Conservation (phyloP, 2,113 vertebrate species). For the Myiopsitta monachus region DNA sequence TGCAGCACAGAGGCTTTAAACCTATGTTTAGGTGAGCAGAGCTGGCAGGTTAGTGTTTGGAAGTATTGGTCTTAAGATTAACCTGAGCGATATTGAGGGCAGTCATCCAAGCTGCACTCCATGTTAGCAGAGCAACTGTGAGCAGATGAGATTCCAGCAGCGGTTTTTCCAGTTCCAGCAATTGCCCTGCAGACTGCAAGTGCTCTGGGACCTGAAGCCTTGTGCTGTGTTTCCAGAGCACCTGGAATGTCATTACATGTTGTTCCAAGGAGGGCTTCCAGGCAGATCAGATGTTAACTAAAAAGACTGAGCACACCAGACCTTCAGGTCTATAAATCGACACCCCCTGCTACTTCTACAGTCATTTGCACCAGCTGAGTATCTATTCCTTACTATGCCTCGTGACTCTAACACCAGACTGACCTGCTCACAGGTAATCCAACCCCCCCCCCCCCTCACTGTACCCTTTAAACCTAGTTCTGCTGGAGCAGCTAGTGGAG, state of each 20-base stretch:
- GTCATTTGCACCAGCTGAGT: background rate
- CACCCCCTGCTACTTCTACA: background rate
- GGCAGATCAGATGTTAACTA: background rate
- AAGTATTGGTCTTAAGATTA: background rate
- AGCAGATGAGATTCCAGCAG: background rate
- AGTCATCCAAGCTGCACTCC: background rate
- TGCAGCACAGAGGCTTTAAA: background rate
- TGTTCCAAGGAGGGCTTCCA: background rate
- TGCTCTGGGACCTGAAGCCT: background rate
- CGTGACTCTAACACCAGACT: background rate
- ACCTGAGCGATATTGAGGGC: background rate
- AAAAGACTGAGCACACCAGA: background rate
- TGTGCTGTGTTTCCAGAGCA: background rate
- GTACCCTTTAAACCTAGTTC: background rate
- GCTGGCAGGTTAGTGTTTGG: background rate
- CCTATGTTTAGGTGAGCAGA: background rate
- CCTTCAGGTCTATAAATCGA: background rate
- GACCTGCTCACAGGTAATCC: background rate
- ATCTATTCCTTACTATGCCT: background rate
- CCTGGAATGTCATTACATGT: background rate
- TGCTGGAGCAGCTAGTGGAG: background rate
- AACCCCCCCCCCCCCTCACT: accelerated
- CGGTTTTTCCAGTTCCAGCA: background rate
- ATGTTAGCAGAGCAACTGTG: background rate
- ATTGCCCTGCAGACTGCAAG: background rate